A percentile compares a stretch with the other conserved stretches of the same genome.
These are phyloP conservation scores for Phorcus lineatus DNA, from an alignment of 2,888 invertebrate species.

Conservation along the genomic window DNA sequence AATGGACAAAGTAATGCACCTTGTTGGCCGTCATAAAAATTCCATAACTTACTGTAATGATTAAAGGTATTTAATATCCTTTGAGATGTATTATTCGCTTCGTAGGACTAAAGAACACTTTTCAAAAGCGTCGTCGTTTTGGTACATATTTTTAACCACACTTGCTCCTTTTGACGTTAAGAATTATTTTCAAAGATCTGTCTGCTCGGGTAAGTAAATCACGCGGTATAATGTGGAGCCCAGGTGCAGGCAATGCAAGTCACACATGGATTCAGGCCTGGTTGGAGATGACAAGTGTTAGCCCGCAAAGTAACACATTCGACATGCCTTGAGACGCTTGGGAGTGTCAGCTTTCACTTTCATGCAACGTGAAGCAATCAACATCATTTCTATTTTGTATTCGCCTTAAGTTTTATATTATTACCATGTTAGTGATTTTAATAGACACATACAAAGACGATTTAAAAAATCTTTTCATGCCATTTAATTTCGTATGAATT, in stretches of 20 bases:
- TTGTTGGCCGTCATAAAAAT: slow-evolving; percentile 1
- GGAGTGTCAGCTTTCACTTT: too few relatives aligned
- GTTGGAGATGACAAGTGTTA: too few relatives aligned
- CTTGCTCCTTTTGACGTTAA: neutral
- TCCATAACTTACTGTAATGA: neutral
- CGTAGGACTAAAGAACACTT: neutral
- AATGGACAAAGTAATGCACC: neutral
- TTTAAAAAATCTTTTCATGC: too few relatives aligned
- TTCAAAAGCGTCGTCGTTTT: neutral
- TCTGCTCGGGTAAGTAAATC: too few relatives aligned
- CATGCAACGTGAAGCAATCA: too few relatives aligned
- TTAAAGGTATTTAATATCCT: neutral
- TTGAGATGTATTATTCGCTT: neutral
- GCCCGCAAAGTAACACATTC: too few relatives aligned
- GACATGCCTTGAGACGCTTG: too few relatives aligned
- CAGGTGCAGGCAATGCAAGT: neutral
- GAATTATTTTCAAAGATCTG: neutral
- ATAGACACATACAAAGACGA: too few relatives aligned
- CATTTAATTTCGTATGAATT: too few relatives aligned
- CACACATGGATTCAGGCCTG: neutral
- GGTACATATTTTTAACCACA: neutral
- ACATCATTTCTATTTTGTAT: too few relatives aligned
- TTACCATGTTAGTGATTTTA: too few relatives aligned
- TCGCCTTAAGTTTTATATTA: too few relatives aligned
- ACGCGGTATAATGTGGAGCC: neutral